phyloP scores from a whole-genome alignment of 2,113 vertebrate species.

The Syrmaticus mikado region DNA sequence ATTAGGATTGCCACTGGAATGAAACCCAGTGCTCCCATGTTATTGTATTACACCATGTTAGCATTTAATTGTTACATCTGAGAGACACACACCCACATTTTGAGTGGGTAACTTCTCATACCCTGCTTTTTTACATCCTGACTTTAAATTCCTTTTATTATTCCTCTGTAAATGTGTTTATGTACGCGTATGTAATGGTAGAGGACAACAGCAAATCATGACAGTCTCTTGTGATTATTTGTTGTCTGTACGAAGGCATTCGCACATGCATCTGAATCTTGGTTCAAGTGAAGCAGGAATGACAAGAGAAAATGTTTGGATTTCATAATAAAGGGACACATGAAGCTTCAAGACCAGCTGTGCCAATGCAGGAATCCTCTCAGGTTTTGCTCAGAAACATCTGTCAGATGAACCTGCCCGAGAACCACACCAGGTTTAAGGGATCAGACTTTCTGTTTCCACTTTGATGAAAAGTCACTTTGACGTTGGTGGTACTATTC shows the following conservation, averaged over 20 bases:
- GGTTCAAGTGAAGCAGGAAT: not conserved
- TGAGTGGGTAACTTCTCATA: not conserved
- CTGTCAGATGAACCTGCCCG: not conserved
- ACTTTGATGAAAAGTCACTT: not conserved
- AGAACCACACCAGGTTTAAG: not conserved
- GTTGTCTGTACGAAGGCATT: not conserved
- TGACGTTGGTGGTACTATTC: not conserved
- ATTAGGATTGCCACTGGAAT: constrained; percentile 71
- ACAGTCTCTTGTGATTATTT: not conserved
- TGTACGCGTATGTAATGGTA: rapidly evolving
- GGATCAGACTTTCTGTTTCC: not conserved
- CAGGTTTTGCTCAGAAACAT: not conserved
- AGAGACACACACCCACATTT: constrained; percentile 4
- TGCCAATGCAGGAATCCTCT: not conserved
- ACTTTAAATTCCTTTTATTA: not conserved
- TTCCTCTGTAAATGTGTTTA: not conserved
- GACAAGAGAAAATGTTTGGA: not conserved
- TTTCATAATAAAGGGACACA: not conserved
- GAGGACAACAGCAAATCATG: not conserved
- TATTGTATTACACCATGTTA: constrained; percentile 60
- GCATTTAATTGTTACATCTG: constrained; percentile 54
- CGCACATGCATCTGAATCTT: not conserved
- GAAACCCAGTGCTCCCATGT: constrained; percentile 46
- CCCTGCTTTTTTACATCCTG: not conserved
- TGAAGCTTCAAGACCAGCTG: not conserved